A percentile compares a stretch with the other conserved stretches of the same genome.
Conservation (phyloP, 2,888 invertebrate species). For the Eupsilia transversa region DNA sequence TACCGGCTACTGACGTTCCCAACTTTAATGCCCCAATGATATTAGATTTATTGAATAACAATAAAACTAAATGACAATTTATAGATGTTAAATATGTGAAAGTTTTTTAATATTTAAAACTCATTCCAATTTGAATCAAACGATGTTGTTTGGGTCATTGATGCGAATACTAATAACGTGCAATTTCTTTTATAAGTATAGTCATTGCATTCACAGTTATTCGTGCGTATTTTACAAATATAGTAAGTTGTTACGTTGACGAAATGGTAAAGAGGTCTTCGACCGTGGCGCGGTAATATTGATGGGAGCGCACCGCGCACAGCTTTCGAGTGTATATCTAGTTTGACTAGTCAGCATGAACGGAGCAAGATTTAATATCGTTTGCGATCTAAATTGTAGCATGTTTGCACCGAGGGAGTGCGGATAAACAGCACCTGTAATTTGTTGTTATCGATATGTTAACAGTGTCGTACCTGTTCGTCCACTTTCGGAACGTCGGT, state of each 20-base stretch:
- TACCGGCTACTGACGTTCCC: constrained; percentile 11
- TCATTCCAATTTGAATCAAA: constrained; percentile 50
- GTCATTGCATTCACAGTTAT: constrained; percentile 73
- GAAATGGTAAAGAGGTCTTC: constrained; percentile 78
- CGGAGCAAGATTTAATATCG: constrained; percentile 73
- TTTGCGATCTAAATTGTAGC: constrained; percentile 75
- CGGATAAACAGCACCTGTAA: constrained; percentile 83
- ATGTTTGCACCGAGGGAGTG: constrained; percentile 71
- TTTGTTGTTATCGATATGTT: constrained; percentile 88
- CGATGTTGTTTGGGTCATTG: constrained; percentile 62
- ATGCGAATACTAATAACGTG: constrained; percentile 70
- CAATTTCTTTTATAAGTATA: constrained; percentile 66
- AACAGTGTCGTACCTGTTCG: constrained; percentile 90
- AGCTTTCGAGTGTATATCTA: constrained; percentile 78
- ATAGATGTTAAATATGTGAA: constrained; percentile 66
- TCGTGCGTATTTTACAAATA: constrained; percentile 73
- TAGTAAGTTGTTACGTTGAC: constrained; percentile 66
- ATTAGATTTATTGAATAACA: constrained; percentile 48
- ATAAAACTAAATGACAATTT: constrained; percentile 56
- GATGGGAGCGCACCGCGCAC: constrained; percentile 70
- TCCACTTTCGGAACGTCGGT: constrained; percentile 89
- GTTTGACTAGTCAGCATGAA: constrained; percentile 73
- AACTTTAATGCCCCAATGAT: constrained; percentile 47
- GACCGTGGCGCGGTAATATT: constrained; percentile 74
- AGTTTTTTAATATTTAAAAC: constrained; percentile 64